Percentiles rank a stretch among this genome's conserved stretches.
Evolutionary conservation across 1,140 invertebrate genomes (phyloP).

Genomic region (Nomia melanderi): DNA sequence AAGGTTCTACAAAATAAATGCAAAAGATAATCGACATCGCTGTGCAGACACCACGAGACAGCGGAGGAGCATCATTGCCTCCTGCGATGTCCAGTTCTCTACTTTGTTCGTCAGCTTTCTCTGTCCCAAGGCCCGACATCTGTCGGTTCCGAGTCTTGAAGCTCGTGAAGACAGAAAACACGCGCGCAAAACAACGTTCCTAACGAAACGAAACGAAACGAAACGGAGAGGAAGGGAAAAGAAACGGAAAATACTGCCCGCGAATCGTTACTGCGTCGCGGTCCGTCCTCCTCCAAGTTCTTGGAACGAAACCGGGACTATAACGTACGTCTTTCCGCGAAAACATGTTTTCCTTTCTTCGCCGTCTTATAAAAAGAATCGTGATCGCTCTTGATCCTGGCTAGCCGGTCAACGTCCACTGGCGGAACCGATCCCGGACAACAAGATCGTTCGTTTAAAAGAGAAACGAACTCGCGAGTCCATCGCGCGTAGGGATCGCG

Average conservation of each 20-base stretch:
- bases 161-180: not conserved
- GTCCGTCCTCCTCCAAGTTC: not conserved
- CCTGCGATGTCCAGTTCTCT: conserved; percentile 10
- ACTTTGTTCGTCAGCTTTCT: conserved; percentile 19
- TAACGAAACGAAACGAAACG: not conserved
- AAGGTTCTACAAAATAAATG: conserved; percentile 59
- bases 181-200: conserved; percentile 18
- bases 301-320: not conserved
- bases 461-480: not conserved
- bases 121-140: conserved; percentile 58
- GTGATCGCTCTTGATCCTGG: no score
- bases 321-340: not conserved
- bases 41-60: conserved; percentile 46
- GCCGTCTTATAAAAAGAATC: no score
- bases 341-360: conserved; percentile 14
- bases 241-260: no score
- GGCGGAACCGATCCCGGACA: no score
- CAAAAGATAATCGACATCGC: conserved; percentile 64
- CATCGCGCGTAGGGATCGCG: conserved; percentile 25
- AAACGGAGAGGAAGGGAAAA: no score
- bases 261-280: not conserved
- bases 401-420: no score
- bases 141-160: conserved; percentile 59
- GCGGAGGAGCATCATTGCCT: conserved; percentile 21
- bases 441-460: not conserved